Evolutionary conservation across 2,888 invertebrate species (phyloP), one percentile per base, ranked within the genome.

Genomic region (Andricus curvator): DNA sequence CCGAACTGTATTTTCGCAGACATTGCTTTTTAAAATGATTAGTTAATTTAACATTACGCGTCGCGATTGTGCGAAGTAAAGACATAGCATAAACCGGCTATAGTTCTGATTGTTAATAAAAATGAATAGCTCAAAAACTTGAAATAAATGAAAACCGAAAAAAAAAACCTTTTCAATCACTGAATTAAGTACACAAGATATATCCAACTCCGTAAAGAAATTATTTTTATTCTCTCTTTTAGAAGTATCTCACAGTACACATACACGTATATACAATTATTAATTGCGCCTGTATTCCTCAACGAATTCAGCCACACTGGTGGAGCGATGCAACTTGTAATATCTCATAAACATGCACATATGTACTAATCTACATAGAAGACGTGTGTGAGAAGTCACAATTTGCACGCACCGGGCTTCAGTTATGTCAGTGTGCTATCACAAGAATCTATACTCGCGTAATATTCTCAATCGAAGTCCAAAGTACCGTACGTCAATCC

Each of bases 1-100:
- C 93, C 91, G 51, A 76, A 70, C 84, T 86, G 77, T 85, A 86
- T 41, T 68, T 83, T 17, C 78, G 25, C 78, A 80, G 29, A 79
- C 80, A 83, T 82, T 77, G 60, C 67, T 78, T 37, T 74, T 37
- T 78, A 62, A 74, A 74, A 33, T 74, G 37, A 60, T 60, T 74
- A 13, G 51, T 74, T 33, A 74, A 74, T 74, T 74, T 29, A 74
- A 74, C 74, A 74, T 74, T 56, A n/a, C 56, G 74, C 56, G 51
- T 74, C 13, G 51, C 74, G n/a, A 74, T 74, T 56, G 74, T 74
- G 33, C 74, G 74, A 74, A 74, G 51, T 56, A 74, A 56, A 74
- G 74, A 74, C 74, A 74, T 74, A 56, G 22, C 67, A 41, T 67
- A 44, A 41, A n/a, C 74, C 15, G 6, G 37, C n/a, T 20, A 74